Evolutionary conservation across 2,797 vertebrate species (phyloP).

Genomic region (Pseudomugil gertrudae): DNA sequence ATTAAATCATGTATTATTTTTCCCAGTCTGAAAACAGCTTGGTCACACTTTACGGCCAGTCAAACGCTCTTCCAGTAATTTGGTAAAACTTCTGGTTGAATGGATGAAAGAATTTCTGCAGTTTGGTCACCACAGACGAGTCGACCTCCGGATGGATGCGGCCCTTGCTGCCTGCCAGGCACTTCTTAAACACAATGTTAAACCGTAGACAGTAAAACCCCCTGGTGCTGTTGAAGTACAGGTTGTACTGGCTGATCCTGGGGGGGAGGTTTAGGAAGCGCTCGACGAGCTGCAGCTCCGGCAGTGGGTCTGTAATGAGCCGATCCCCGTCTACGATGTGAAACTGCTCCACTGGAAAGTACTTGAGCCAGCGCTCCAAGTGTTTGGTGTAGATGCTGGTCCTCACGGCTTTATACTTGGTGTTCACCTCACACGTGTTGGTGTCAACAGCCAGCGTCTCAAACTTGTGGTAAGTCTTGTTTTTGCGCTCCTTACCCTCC

Average conservation of each 20-base stretch:
- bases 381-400: constrained; percentile 98
- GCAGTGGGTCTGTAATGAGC: constrained; percentile 92
- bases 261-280: constrained; percentile 93
- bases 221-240: constrained; percentile 96
- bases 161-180: constrained; percentile 98
- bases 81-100: constrained; percentile 99
- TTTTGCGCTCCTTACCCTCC: constrained; percentile 95
- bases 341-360: constrained; percentile 94
- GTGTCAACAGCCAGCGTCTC: constrained; percentile 92
- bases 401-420: constrained; percentile 95
- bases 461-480: constrained; percentile 96
- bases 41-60: constrained; percentile 85
- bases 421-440: constrained; percentile 93
- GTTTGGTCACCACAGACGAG: constrained; percentile 89
- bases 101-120: constrained; percentile 94
- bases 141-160: constrained; percentile 94
- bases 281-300: constrained; percentile 93
- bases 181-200: constrained; percentile 96
- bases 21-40: no score
- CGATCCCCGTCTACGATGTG: constrained; percentile 94
- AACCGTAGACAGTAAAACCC: constrained; percentile 97
- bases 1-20: no score
- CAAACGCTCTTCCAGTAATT: constrained; percentile 96
- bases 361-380: constrained; percentile 94
- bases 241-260: constrained; percentile 92